Conservation (phyloP, 2,888 invertebrate genomes). For the Polietes domitor region DNA sequence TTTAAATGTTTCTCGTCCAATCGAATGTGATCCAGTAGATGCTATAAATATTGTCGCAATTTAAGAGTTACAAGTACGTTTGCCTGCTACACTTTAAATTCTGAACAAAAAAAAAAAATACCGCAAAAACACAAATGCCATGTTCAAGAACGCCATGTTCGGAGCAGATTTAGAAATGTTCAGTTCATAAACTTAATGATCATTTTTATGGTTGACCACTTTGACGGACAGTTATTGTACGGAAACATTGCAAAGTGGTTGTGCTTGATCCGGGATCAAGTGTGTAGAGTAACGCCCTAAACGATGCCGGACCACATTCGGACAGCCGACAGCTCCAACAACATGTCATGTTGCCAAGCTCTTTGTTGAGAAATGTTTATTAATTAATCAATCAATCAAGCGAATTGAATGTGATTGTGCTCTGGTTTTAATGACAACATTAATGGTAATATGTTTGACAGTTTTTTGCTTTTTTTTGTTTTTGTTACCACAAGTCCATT, state of each 20-base stretch:
- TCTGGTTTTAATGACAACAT: conserved; percentile 27
- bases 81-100: conserved; percentile 14
- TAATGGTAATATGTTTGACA: neutral
- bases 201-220: neutral
- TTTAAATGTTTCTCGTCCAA: conserved; percentile 12
- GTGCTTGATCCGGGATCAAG: conserved; percentile 34
- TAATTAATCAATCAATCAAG: conserved; percentile 25
- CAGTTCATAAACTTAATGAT: conserved; percentile 16
- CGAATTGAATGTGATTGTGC: conserved; percentile 9
- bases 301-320: conserved; percentile 13
- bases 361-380: neutral
- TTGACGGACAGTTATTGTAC: conserved; percentile 9
- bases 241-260: conserved; percentile 24
- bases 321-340: conserved; percentile 10
- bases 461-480: neutral
- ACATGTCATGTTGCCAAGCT: neutral
- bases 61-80: conserved; percentile 36
- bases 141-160: conserved; percentile 2
- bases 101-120: neutral
- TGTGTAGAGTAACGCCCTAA: conserved; percentile 24
- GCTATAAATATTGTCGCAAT: conserved; percentile 47
- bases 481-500: neutral
- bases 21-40: conserved; percentile 17
- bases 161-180: conserved; percentile 1
- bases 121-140: neutral